A percentile compares a stretch with the other conserved stretches of the same genome.
Conservation (phyloP, 2,888 invertebrate genomes). For the Tetragonisca angustula region DNA sequence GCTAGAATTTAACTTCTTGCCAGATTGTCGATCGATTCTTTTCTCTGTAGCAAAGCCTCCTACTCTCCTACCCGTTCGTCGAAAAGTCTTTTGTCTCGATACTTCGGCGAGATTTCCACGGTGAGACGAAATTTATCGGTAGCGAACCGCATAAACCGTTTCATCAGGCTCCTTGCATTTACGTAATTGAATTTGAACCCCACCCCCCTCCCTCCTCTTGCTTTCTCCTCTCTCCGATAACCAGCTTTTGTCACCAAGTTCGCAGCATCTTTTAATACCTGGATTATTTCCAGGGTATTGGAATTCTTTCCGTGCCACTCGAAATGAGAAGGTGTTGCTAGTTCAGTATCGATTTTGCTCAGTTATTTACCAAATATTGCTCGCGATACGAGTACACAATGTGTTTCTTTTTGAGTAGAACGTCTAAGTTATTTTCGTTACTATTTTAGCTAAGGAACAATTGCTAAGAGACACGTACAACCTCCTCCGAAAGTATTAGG, state of each 20-base stretch:
- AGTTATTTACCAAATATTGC: background rate
- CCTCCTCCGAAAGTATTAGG: no score
- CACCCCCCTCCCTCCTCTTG: background rate
- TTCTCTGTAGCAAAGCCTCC: no score
- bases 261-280: background rate
- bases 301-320: fast-evolving
- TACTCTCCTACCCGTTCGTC: no score
- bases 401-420: no score
- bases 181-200: constrained; percentile 58
- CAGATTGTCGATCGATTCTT: background rate
- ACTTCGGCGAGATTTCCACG: constrained; percentile 30
- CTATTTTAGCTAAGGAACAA: no score
- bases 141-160: constrained; percentile 12
- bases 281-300: background rate
- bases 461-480: no score
- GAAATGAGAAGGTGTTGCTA: background rate
- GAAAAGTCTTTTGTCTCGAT: constrained; percentile 10
- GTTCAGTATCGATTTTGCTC: background rate
- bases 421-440: no score
- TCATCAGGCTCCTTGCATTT: constrained; percentile 33
- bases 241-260: constrained; percentile 42
- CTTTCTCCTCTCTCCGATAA: constrained; percentile 6
- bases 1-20: background rate
- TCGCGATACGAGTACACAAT: background rate
- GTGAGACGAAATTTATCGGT: constrained; percentile 32